These are phyloP conservation scores for Nephrocerus scutellatus DNA, from an alignment of 2,888 invertebrate species.

Conservation along the genomic window DNA sequence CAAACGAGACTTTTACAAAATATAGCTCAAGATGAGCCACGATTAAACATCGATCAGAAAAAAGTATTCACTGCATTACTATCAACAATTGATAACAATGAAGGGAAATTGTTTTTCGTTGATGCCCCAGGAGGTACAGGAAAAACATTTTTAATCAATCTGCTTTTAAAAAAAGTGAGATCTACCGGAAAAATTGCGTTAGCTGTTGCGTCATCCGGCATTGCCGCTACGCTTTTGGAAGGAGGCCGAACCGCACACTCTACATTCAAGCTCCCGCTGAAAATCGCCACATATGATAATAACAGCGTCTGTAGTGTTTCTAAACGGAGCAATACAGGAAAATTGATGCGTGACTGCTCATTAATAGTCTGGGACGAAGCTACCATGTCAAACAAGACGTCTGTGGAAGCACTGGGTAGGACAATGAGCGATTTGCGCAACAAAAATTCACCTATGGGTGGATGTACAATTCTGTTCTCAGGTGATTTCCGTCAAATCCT, in stretches of 20 bases:
- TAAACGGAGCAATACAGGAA: too few relatives aligned
- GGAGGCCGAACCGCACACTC: constrained; percentile 29
- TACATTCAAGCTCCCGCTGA: too few relatives aligned
- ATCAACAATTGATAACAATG: constrained; percentile 8
- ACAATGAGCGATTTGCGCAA: constrained; percentile 22
- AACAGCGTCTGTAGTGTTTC: too few relatives aligned
- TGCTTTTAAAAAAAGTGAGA: constrained; percentile 37
- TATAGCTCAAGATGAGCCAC: background rate
- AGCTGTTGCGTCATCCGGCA: constrained; percentile 41
- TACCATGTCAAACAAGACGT: constrained; percentile 31
- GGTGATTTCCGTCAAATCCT: constrained; percentile 38
- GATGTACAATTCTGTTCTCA: constrained; percentile 30
- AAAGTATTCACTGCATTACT: background rate
- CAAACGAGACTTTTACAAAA: background rate
- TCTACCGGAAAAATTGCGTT: constrained; percentile 25
- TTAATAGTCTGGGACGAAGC: constrained; percentile 27
- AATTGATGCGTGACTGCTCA: constrained; percentile 16
- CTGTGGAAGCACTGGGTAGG: constrained; percentile 12
- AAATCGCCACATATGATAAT: too few relatives aligned
- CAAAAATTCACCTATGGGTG: constrained; percentile 28
- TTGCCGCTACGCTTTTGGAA: constrained; percentile 41
- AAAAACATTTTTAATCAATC: constrained; percentile 41
- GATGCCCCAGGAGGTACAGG: constrained; percentile 23
- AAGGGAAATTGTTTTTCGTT: background rate
- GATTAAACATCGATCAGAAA: background rate